Base-by-base conservation (phyloP, 2,113 vertebrate genomes). In the Scopus umbretta region DNA sequence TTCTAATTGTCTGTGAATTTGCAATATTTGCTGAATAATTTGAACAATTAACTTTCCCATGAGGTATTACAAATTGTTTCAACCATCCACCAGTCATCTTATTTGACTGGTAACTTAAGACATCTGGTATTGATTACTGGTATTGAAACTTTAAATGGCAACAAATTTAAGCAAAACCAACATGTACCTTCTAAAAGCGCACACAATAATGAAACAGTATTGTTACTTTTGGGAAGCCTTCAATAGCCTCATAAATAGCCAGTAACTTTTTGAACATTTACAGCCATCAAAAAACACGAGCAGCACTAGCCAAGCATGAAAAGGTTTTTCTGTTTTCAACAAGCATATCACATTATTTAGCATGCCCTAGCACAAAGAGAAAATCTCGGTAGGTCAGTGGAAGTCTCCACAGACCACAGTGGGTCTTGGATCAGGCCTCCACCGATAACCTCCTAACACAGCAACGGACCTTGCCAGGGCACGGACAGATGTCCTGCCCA, bases 1-100 rank as follows among this genome's bases (percentile, higher is more conserved):
- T 84, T 75, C 73, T 89, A 75, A 67, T 71, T 91, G 50, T 95
- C 65, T 89, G 83, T 87, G 65, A 94, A 72, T 55, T 87, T 87
- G 76, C 26, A 96, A 34, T 21, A 79, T 80, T 92, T 40, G 5
- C 62, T 47, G 42, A 85, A 50, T 72, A 94, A 89, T 84, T 62
- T 68, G 70, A 86, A 50, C 53, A 94, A 85, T 75, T 87, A 75
- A 70, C 19, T 89, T 86, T 88, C 66, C 45, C 62, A 43, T n/a
- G 25, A 66, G 19, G 34, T 81, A 65, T 36, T n/a, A n/a, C 15
- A 65, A 92, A 85, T 43, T 61, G 6, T 74, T 89, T 75, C 23
- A 55, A 32, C 10, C 26, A 38, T 53, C 20, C 19, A 21, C 30
- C 7, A 30, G 27, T 43, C 50, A 7, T 76, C 40, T 68, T 88